Evolutionary conservation across 1,140 invertebrate genomes (phyloP), one percentile per base, ranked within the genome.

Genomic region (Habropoda laboriosa): DNA sequence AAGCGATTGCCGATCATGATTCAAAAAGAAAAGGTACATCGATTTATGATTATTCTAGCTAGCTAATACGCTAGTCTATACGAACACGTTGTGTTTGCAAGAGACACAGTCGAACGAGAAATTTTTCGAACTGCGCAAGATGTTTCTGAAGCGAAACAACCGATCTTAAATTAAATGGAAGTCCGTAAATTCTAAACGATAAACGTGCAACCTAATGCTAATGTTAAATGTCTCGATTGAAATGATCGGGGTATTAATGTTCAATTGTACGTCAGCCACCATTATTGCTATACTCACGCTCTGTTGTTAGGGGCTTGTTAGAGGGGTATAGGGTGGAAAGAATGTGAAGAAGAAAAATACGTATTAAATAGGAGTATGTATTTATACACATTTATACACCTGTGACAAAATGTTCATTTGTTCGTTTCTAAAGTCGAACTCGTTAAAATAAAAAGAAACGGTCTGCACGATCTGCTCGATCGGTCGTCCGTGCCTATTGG

Each of bases 1-100:
- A 85, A 85, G 83, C 78, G 77, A 84, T 79, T 40, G 16, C 64
- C 49, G 27, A 72, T 79, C 35, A 30, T 49, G 80, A 74, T 83
- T 73, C 7, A 30, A 24, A 57, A 70, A 55, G 38, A 45, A 42
- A 64, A 35, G 30, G 35, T 53, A 30, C 18, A 38, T 55, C 51
- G 40, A 68, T 49, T 63, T 27, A 42, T 21, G 4, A 55, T 78
- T 45, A 32, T 35, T 27, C 13, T 51, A 32, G 13, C 3, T 13
- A 10, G 5, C 24, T 5, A 51, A 8, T 3, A n/a, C 27, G n/a
- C n/a, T 47, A 66, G 21, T 47, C 5, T 7, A 32, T 42, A 35
- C 18, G 35, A 64, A 64, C 3, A 30, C 10, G 16, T 45, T 45
- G n/a, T 27, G 13, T 27, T 64, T 13, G 13, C 40, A 0, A 24